These are phyloP conservation scores for Erinaceus europaeus DNA, from an alignment of 2,113 vertebrate species.

Conservation along the genomic window DNA sequence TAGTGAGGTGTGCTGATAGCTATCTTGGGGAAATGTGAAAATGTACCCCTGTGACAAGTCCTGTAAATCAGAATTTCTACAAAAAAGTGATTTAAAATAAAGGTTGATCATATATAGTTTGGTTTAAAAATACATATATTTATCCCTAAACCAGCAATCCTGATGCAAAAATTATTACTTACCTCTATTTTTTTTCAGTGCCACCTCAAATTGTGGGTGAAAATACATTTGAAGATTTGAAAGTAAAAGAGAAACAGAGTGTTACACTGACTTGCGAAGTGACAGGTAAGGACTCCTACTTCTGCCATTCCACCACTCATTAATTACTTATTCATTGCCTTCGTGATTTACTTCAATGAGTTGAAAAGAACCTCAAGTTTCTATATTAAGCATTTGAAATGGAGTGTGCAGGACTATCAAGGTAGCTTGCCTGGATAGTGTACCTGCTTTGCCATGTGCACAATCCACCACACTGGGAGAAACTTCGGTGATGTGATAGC, in stretches of 20 bases:
- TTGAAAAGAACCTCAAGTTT: not conserved
- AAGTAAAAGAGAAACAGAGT: constrained; percentile 90
- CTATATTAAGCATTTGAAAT: not conserved
- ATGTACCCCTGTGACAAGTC: no score
- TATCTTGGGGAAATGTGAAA: no score
- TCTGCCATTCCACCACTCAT: not conserved
- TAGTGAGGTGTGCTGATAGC: no score
- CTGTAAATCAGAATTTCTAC: no score
- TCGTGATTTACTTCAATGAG: not conserved
- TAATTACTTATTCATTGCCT: no score
- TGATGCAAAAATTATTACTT: not conserved
- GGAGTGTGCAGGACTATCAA: not conserved
- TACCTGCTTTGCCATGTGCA: no score
- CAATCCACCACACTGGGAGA: no score
- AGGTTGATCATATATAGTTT: no score
- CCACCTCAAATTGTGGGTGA: constrained; percentile 89
- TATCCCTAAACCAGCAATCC: not conserved
- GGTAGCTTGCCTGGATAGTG: no score
- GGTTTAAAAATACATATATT: not conserved
- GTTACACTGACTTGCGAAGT: constrained; percentile 91
- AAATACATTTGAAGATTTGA: constrained; percentile 87
- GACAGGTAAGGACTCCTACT: constrained; percentile 84
- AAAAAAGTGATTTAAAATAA: no score
- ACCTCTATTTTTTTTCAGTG: constrained; percentile 79
- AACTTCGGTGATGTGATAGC: no score